phyloP scores from a whole-genome alignment of 1,140 invertebrate species.

The Lepidurus arcticus region DNA sequence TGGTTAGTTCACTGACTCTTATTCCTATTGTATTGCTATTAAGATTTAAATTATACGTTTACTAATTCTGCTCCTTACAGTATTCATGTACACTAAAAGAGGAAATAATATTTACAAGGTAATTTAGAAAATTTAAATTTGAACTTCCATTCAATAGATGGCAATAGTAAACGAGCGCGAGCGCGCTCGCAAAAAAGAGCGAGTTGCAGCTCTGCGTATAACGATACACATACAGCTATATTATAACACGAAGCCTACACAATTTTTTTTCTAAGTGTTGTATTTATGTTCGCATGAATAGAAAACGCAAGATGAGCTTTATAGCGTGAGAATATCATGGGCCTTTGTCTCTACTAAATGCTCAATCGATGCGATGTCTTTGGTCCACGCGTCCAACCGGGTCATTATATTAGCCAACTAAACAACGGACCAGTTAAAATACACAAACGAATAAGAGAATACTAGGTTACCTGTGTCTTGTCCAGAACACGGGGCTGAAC shows the following conservation, averaged over 20 bases:
- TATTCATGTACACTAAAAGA: no score
- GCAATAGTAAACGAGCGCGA: no score
- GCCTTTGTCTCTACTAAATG: conserved; percentile 70
- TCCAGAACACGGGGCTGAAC: conserved; percentile 88
- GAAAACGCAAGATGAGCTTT: conserved; percentile 39
- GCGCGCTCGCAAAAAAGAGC: no score
- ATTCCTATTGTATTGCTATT: no score
- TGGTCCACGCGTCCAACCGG: conserved; percentile 71
- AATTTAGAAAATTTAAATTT: no score
- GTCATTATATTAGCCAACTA: conserved; percentile 73
- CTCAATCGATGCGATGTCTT: conserved; percentile 76
- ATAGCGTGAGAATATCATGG: conserved; percentile 72
- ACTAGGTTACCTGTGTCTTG: conserved; percentile 51
- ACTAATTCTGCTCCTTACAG: no score
- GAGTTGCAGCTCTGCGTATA: no score
- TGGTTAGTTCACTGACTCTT: no score
- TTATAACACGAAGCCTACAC: neutral
- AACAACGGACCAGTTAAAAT: conserved; percentile 23
- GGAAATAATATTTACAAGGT: no score
- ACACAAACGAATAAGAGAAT: neutral
- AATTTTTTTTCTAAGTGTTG: neutral
- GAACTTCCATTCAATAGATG: no score
- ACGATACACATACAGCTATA: no score
- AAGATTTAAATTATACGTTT: no score
- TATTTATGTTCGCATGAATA: conserved; percentile 28